Percentiles rank a stretch among this genome's conserved stretches.
Conservation (phyloP, 2,113 vertebrate genomes). For the Mandrillus leucophaeus region DNA sequence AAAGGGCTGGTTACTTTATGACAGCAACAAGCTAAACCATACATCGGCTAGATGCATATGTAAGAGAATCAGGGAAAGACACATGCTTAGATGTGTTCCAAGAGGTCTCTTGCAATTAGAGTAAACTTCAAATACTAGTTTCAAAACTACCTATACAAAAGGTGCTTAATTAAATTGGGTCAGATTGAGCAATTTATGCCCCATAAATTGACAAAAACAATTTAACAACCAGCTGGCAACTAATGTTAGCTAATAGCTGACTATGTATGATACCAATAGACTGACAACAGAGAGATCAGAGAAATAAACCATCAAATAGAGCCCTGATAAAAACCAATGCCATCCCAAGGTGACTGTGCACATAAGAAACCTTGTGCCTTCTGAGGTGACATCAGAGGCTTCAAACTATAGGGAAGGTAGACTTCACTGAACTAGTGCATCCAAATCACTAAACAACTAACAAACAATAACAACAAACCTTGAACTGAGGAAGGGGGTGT, state of each 20-base stretch:
- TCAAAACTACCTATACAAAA: slow-evolving; percentile 1
- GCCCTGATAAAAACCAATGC: not conserved
- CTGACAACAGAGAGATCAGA: not conserved
- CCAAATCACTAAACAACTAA: slow-evolving; percentile 27
- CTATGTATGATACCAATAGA: not conserved
- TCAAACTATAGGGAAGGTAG: not conserved
- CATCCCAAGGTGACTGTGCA: not conserved
- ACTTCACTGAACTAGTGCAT: not conserved
- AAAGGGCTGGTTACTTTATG: not conserved
- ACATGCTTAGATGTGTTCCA: not conserved
- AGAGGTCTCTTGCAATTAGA: not conserved
- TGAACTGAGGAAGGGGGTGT: not conserved
- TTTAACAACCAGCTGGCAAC: not conserved
- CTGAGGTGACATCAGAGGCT: not conserved
- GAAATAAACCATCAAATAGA: not conserved
- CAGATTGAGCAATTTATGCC: not conserved
- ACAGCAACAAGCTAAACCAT: not conserved
- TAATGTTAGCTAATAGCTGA: not conserved
- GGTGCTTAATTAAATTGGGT: not conserved
- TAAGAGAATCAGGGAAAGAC: not conserved
- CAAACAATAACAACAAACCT: not conserved
- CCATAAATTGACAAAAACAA: slow-evolving; percentile 35
- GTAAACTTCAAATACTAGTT: not conserved
- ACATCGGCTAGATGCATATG: not conserved
- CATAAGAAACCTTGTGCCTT: not conserved